Evolutionary conservation across 1,140 invertebrate genomes (phyloP).

Genomic region (Microplitis demolitor): DNA sequence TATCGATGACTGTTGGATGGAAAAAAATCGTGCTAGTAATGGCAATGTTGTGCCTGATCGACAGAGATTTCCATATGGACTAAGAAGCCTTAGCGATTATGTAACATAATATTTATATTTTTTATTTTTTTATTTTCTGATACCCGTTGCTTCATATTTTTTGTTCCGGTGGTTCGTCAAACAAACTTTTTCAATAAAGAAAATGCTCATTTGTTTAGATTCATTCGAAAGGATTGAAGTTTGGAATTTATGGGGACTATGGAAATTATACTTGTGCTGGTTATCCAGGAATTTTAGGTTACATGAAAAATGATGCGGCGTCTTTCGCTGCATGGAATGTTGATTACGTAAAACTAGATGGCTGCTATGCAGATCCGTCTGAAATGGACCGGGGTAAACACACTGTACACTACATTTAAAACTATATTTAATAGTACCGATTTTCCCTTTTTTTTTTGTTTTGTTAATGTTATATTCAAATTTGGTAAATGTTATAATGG

Average conservation of each 20-base stretch:
- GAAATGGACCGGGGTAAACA: conserved; percentile 78
- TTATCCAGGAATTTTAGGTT: conserved; percentile 90
- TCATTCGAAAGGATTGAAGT: conserved; percentile 90
- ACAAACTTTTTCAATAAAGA: neutral
- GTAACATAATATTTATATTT: conserved; percentile 66
- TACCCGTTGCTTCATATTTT: conserved; percentile 1
- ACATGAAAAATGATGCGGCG: conserved; percentile 83
- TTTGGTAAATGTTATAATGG: too few species aligned
- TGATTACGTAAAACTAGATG: conserved; percentile 96
- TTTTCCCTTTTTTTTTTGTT: too few species aligned
- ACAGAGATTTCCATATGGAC: conserved; percentile 88
- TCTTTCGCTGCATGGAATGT: conserved; percentile 97
- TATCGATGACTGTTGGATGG: conserved; percentile 95
- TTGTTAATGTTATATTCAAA: too few species aligned
- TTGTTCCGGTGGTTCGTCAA: neutral
- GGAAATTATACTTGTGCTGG: conserved; percentile 94
- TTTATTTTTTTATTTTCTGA: conserved; percentile 12
- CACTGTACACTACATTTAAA: neutral
- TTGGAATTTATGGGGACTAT: conserved; percentile 97
- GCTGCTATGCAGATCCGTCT: conserved; percentile 84
- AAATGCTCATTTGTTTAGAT: conserved; percentile 66
- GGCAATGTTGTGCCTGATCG: conserved; percentile 86
- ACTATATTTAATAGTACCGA: too few species aligned
- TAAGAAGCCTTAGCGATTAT: conserved; percentile 88
- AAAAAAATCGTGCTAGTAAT: conserved; percentile 74